Base-by-base conservation (phyloP, 1,140 invertebrate species). In the Macrotrachela quadricornifera region DNA sequence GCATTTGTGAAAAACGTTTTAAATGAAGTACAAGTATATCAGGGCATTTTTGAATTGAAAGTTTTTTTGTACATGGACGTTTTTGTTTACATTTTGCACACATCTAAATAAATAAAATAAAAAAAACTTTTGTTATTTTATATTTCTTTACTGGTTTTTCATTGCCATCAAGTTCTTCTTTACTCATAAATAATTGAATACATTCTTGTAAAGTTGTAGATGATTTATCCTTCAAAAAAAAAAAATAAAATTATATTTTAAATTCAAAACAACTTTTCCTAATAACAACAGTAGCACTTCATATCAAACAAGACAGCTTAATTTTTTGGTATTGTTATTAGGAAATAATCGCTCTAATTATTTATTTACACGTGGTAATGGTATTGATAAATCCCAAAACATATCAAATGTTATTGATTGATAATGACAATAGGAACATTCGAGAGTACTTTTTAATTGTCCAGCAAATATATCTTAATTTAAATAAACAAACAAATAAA, bases 321-420 rank as follows among this genome's bases (percentile, higher is more conserved):
- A n/a, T n/a, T n/a, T n/a, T n/a, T n/a, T n/a, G n/a, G n/a, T n/a
- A n/a, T n/a, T n/a, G n/a, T n/a, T n/a, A n/a, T n/a, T n/a, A n/a
- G n/a, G n/a, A n/a, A n/a, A n/a, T n/a, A n/a, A n/a, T n/a, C n/a
- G n/a, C n/a, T n/a, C n/a, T n/a, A n/a, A 30, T 30, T 30, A 30
- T 30, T 30, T 30, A 30, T 8, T 30, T 30, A 30, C 21, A 30
- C 21, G 21, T 4, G 85, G 85, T 56, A 94, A 80, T 14, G 90
- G 83, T 21, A 80, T 62, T 12, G 77, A 78, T 1, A 91, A 69
- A 69, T 91, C 85, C 85, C 85, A 91, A 65, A 92, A 91, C 6
- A 86, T 85, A 70, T 94, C 88, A 67, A 87, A 84, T n/a, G 87
- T 92, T 30, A 87, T 82, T 44, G 83, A 87, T 56, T 80, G 79